These are phyloP conservation scores for Typhlichthys subterraneus DNA, from an alignment of 2,797 vertebrate species.

Conservation along the genomic window DNA sequence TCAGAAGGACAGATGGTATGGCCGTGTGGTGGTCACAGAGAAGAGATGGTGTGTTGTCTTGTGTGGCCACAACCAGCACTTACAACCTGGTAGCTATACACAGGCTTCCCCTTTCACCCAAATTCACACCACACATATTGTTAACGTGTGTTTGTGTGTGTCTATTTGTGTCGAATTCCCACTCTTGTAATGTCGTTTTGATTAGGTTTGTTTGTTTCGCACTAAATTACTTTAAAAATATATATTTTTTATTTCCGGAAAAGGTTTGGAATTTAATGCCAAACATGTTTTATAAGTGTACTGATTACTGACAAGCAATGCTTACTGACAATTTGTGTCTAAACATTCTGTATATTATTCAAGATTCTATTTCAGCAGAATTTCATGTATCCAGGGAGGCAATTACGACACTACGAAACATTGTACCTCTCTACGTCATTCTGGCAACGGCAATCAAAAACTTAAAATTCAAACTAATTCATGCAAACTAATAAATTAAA, in stretches of 20 bases:
- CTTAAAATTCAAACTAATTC: slow-evolving; percentile 1
- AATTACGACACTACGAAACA: slow-evolving; percentile 19
- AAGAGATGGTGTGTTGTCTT: slow-evolving; percentile 22
- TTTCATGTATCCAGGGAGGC: slow-evolving; percentile 38
- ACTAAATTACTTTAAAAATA: slow-evolving; percentile 1
- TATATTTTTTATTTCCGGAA: slow-evolving; percentile 10
- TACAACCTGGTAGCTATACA: slow-evolving; percentile 25
- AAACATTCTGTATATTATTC: slow-evolving; percentile 14
- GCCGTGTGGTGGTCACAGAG: slow-evolving; percentile 8
- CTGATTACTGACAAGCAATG: no score
- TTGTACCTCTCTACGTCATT: slow-evolving; percentile 20
- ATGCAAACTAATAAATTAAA: slow-evolving; percentile 1
- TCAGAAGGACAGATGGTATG: slow-evolving; percentile 37
- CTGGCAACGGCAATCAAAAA: slow-evolving; percentile 14
- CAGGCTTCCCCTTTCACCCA: slow-evolving; percentile 17
- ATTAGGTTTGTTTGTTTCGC: slow-evolving; percentile 1
- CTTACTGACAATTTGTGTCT: no score
- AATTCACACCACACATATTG: slow-evolving; percentile 41
- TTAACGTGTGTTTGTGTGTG: slow-evolving; percentile 32
- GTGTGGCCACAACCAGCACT: slow-evolving; percentile 19
- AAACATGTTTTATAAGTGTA: no score
- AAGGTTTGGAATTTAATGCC: not conserved
- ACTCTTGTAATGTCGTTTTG: slow-evolving; percentile 1
- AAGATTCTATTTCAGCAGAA: slow-evolving; percentile 13
- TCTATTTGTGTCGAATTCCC: slow-evolving; percentile 22